These are phyloP conservation scores for Mayetiola destructor DNA, from an alignment of 2,888 invertebrate species.

Conservation along the genomic window DNA sequence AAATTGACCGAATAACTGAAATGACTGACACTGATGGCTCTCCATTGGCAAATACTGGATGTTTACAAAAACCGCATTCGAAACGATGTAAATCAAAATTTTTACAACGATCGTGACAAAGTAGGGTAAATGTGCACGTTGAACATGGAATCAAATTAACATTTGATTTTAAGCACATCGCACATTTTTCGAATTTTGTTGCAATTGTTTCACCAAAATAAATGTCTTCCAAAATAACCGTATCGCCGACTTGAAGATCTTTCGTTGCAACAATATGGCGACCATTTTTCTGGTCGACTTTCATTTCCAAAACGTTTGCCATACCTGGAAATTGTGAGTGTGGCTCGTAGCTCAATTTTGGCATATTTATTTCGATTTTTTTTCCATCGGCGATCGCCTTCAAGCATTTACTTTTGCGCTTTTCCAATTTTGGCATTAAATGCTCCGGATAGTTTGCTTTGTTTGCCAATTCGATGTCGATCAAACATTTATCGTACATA, in stretches of 20 bases:
- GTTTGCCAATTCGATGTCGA: conserved; percentile 52
- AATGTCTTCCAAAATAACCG: conserved; percentile 29
- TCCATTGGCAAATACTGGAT: no score
- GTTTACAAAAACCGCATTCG: no score
- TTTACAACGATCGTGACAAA: not conserved
- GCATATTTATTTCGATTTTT: not conserved
- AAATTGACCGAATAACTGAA: not conserved
- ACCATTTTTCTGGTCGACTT: not conserved
- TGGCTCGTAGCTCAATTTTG: not conserved
- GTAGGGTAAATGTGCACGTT: not conserved
- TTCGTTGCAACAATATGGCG: not conserved
- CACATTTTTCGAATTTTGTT: not conserved
- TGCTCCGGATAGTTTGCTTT: conserved; percentile 44
- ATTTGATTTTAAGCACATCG: not conserved
- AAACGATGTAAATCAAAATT: not conserved
- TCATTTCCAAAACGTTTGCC: not conserved
- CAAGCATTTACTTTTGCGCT: conserved; percentile 41
- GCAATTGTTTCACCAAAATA: not conserved
- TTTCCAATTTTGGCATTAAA: conserved; percentile 44
- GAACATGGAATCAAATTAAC: conserved; percentile 3
- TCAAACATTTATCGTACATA: conserved; percentile 48
- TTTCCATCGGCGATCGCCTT: not conserved
- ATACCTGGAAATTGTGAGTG: not conserved
- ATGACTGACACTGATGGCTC: not conserved
- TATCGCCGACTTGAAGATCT: not conserved